Evolutionary conservation across 1,140 invertebrate genomes (phyloP), one percentile per base, ranked within the genome.

Genomic region (Temnothorax nylanderi): DNA sequence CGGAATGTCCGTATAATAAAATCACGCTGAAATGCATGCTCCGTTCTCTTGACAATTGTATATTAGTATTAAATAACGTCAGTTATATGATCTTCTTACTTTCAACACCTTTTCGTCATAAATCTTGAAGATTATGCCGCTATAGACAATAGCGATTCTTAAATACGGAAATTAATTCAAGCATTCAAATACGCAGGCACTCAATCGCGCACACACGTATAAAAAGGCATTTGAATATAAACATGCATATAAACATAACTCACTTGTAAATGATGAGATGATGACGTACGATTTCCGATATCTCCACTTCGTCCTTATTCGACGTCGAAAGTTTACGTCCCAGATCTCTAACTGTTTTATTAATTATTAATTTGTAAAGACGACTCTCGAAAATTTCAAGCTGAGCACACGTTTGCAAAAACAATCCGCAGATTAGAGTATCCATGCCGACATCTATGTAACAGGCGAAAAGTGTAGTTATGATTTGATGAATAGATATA

Each of bases 301-400:
- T 77, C 3, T 16, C 16, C 18, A 1, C 1, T 13, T 26, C 37
- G 6, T 8, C 32, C 16, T 69, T 11, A 81, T 26, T 69, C 11
- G 16, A 18, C 41, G 37, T 41, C 8, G 21, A 10, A 1, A 10
- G 4, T 5, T 4, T 13, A 13, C 26, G 41, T 21, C 21, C 16
- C 1, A 11, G 37, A 60, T 21, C 32, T n/a, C 7, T 7, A 34
- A 21, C 37, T 26, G 26, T 47, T 32, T 60, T 76, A 16, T 32
- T 60, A 44, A 11, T 60, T 44, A 76, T 34, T 18, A 60, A 60
- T 44, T 60, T 64, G 18, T 37, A 26, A 16, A 90, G 67, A 47
- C 89, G 77, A 34, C 44, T 34, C 26, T 90, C 80, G 1, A 90
- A 58, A 62, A 90, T 90, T 65, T 81, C 60, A n/a, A 90, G 76